Percentiles rank a stretch among this genome's conserved stretches.
Evolutionary conservation across 1,140 invertebrate species (phyloP).

Genomic region (Adelges cooleyi): DNA sequence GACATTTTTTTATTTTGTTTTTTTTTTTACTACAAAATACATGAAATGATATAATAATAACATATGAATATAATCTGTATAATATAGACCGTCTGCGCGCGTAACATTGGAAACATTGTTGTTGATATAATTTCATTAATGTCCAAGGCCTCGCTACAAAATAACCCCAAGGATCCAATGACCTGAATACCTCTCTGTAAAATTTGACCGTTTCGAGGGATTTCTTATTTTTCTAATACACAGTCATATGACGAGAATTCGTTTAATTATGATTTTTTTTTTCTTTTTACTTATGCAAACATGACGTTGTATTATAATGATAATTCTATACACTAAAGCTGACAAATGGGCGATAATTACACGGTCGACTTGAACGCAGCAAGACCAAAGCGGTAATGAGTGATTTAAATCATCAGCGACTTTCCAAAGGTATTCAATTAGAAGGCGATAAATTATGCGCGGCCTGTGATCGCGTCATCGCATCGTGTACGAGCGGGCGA

Average conservation of each 20-base stretch:
- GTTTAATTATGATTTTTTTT: too few species aligned
- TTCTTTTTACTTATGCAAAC: slow-evolving; percentile 13
- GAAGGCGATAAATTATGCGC: slow-evolving; percentile 5
- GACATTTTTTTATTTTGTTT: neutral
- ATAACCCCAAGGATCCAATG: slow-evolving; percentile 3
- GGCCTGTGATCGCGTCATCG: neutral
- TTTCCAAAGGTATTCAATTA: slow-evolving; percentile 13
- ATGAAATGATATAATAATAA: too few species aligned
- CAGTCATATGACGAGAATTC: neutral
- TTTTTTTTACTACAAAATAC: too few species aligned
- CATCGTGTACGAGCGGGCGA: neutral
- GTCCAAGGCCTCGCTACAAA: slow-evolving; percentile 4
- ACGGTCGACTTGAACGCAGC: neutral
- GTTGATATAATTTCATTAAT: slow-evolving; percentile 16
- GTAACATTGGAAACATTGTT: neutral
- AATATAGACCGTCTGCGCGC: too few species aligned
- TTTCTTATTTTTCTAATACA: neutral
- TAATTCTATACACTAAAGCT: neutral
- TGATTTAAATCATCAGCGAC: neutral
- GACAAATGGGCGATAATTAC: neutral
- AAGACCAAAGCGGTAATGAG: neutral
- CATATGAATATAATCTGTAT: too few species aligned
- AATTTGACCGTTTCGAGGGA: slow-evolving; percentile 2
- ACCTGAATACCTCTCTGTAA: slow-evolving; percentile 2
- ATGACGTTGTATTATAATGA: neutral